Conservation (phyloP, 1,140 invertebrate species). For the Hesperophylax magnus region DNA sequence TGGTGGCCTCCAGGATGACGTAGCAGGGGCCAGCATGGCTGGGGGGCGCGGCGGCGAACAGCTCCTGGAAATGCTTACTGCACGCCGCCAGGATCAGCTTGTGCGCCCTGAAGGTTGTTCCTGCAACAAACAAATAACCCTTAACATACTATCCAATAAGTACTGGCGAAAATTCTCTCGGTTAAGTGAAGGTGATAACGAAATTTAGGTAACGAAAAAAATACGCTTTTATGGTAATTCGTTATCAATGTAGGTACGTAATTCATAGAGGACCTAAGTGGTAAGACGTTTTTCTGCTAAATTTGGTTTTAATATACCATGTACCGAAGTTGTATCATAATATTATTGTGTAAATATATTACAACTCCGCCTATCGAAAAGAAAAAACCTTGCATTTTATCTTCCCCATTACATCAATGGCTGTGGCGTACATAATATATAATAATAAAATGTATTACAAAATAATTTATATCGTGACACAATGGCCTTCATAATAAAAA, state of each 20-base stretch:
- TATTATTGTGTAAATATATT: no score
- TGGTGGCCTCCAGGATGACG: constrained; percentile 90
- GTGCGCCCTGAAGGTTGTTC: constrained; percentile 92
- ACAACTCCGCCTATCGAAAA: no score
- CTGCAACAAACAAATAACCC: constrained; percentile 71
- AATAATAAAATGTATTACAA: no score
- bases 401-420: constrained; percentile 36
- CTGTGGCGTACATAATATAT: not conserved
- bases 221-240: no score
- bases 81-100: constrained; percentile 92
- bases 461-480: not conserved
- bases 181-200: no score
- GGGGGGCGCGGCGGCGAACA: constrained; percentile 89
- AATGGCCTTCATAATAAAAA: constrained; percentile 17
- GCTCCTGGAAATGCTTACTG: constrained; percentile 93
- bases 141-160: not conserved
- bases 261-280: no score
- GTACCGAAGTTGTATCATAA: no score
- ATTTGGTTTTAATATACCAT: no score
- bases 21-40: constrained; percentile 85
- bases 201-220: no score
- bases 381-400: constrained; percentile 31
- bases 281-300: no score
- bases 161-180: no score
- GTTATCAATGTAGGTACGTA: no score